Base-by-base conservation (phyloP, 2,113 vertebrate species). In the Psammodynastes pulverulentus region DNA sequence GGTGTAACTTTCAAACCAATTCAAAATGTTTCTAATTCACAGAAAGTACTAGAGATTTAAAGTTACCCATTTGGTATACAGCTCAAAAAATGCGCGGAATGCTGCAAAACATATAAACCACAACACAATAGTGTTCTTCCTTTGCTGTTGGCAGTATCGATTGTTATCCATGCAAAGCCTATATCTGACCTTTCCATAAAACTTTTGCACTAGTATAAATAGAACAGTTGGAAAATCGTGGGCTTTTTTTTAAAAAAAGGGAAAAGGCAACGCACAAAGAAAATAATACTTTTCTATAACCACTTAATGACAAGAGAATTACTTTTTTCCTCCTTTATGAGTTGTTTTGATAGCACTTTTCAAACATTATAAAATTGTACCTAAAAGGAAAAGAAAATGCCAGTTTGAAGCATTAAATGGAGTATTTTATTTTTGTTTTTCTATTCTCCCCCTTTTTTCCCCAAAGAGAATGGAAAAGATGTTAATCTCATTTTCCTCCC, bases 191-290 rank as follows among this genome's bases (percentile, higher is more conserved):
- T 96, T 96, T 97, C 94, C 87, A 97, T 95, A 97, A 98, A 97
- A 97, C 97, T 97, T 97, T 95, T 97, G 95, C 95, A 95, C 97
- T 96, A 95, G 95, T 96, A 98, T 98, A 98, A 98, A 98, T 98
- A 98, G 98, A 98, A 97, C 97, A 93, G 97, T 98, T 98, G 97
- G 97, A 97, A 98, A 98, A 98, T 97, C 96, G 97, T 97, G 96
- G 96, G 96, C 96, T 79, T 39, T 34, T 67, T 67, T 72, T 67
- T n/a, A n/a, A n/a, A 34, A 67, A 53, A n/a, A 85, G 39, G 54
- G 43, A 89, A 34, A 89, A 89, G 52, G 48, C n/a, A 95, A 97
- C 96, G 48, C 95, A 95, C 96, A 96, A 97, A 96, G 94, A 97
- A 97, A 97, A 96, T 93, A 94, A 94, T 96, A 96, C 94, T 96